phyloP scores from a whole-genome alignment of 2,797 vertebrate genomes.

The Florisuga fusca region DNA sequence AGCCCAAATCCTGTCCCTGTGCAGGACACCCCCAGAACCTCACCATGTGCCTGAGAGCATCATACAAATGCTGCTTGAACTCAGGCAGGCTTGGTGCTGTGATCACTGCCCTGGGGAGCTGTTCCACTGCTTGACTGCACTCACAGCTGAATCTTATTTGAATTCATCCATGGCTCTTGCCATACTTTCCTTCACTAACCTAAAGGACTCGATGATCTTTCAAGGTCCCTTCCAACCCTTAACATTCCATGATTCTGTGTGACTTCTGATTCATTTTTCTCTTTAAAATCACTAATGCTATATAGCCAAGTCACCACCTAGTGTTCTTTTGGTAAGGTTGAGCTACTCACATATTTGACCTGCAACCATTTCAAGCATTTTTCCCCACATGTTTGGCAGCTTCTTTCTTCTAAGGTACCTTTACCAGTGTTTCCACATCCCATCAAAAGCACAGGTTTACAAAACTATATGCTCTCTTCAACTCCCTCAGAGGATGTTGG shows the following conservation, averaged over 20 bases:
- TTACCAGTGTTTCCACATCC: background rate
- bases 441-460: background rate
- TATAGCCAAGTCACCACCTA: conserved; percentile 14
- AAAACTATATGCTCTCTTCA: background rate
- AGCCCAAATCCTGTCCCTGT: too few species aligned
- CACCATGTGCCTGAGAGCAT: too few species aligned
- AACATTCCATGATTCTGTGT: too few species aligned
- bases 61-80: too few species aligned
- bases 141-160: background rate
- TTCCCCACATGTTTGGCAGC: background rate
- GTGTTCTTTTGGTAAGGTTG: background rate
- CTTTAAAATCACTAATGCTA: background rate
- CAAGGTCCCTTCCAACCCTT: too few species aligned
- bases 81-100: too few species aligned
- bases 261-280: background rate
- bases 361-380: background rate
- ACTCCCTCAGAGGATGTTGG: too few species aligned
- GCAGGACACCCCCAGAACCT: too few species aligned
- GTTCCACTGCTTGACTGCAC: background rate
- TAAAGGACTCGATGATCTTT: background rate
- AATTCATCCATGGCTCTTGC: background rate
- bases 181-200: background rate
- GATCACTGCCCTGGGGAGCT: too few species aligned
- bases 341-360: background rate
- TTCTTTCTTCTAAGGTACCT: background rate